Percentiles rank a stretch among this genome's conserved stretches.
These are phyloP conservation scores for Cephalopterus ornatus DNA, from an alignment of 2,113 vertebrate species.

Conservation along the genomic window DNA sequence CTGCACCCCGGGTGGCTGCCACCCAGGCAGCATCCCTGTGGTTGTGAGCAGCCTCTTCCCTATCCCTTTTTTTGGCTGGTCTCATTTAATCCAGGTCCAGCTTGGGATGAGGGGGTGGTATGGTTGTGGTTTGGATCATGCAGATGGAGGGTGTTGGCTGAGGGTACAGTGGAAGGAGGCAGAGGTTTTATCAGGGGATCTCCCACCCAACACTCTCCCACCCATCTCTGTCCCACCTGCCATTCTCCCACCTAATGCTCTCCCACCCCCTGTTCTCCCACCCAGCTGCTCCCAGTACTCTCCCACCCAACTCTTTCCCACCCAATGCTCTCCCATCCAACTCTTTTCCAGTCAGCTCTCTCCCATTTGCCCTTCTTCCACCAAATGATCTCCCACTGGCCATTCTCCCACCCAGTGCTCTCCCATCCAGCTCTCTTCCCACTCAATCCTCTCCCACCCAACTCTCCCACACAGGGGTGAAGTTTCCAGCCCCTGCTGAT, in stretches of 20 bases:
- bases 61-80: neutral
- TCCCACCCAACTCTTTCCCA: neutral
- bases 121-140: accelerated
- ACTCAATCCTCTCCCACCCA: neutral
- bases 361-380: neutral
- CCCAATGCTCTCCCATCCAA: neutral
- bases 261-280: neutral
- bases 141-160: too few relatives aligned
- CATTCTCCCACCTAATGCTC: neutral
- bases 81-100: neutral
- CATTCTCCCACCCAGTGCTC: neutral
- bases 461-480: neutral
- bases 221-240: neutral
- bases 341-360: neutral
- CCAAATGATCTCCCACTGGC: neutral
- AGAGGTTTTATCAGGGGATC: neutral
- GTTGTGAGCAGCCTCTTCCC: neutral
- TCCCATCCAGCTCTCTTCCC: neutral
- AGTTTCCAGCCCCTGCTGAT: neutral
- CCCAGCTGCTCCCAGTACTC: neutral
- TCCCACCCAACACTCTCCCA: neutral
- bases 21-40: accelerated
- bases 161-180: neutral
- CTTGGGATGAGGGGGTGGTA: accelerated
- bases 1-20: neutral